A percentile compares a stretch with the other conserved stretches of the same genome.
These are phyloP conservation scores for Salvelinus sp. DNA, from an alignment of 2,113 vertebrate genomes.

Conservation along the genomic window DNA sequence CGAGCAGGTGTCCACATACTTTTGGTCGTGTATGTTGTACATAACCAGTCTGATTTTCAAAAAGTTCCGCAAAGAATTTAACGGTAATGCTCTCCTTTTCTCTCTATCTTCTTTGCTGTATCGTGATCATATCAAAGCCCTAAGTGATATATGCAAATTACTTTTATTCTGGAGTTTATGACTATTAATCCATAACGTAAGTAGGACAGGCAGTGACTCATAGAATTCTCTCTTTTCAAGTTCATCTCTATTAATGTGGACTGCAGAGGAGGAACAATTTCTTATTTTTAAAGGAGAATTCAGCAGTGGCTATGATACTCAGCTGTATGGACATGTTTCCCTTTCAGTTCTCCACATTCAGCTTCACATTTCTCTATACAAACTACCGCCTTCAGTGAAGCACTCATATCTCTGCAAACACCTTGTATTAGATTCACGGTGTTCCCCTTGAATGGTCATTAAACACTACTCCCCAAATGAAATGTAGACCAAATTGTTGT, in stretches of 20 bases:
- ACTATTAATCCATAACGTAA: slow-evolving; percentile 16
- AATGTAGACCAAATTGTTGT: background rate
- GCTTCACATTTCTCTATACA: too few relatives aligned
- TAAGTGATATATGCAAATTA: slow-evolving; percentile 42
- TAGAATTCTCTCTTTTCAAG: slow-evolving; percentile 36
- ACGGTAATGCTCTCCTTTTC: slow-evolving; percentile 10
- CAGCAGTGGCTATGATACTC: slow-evolving; percentile 28
- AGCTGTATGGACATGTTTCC: slow-evolving; percentile 1
- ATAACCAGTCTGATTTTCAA: slow-evolving; percentile 1
- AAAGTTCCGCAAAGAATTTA: slow-evolving; percentile 18
- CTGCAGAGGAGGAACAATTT: slow-evolving; percentile 31
- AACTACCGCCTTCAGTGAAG: slow-evolving; percentile 39
- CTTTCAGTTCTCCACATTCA: too few relatives aligned
- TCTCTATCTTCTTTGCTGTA: slow-evolving; percentile 27
- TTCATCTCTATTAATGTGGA: slow-evolving; percentile 26
- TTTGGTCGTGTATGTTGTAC: background rate
- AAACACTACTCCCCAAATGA: slow-evolving; percentile 37
- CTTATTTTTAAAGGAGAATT: slow-evolving; percentile 29
- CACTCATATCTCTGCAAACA: slow-evolving; percentile 23
- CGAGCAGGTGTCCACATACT: too few relatives aligned
- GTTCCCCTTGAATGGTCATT: slow-evolving; percentile 19
- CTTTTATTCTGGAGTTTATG: too few relatives aligned
- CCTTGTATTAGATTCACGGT: slow-evolving; percentile 43
- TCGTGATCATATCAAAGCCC: slow-evolving; percentile 49
- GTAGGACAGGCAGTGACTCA: slow-evolving; percentile 59